Percentiles rank a stretch among this genome's conserved stretches.
These are phyloP conservation scores for Tachuris rubrigastra DNA, from an alignment of 2,113 vertebrate genomes.

Conservation along the genomic window DNA sequence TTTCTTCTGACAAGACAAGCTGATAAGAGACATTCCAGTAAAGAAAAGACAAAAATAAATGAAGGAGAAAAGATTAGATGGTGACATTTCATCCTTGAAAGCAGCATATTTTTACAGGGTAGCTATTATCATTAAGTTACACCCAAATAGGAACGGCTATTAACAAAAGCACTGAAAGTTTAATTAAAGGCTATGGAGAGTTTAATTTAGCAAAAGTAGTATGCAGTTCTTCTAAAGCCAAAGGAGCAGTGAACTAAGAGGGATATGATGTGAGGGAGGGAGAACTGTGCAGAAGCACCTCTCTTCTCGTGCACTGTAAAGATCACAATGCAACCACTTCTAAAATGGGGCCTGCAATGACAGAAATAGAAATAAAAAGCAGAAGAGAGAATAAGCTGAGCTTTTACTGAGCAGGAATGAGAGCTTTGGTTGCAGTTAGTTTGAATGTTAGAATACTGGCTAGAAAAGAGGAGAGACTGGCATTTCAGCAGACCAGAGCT, in stretches of 20 bases:
- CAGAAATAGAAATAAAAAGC: slow-evolving; percentile 3
- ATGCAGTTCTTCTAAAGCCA: not conserved
- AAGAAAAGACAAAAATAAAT: slow-evolving; percentile 5
- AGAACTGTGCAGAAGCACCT: not conserved
- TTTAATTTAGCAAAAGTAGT: not conserved
- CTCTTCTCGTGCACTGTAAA: not conserved
- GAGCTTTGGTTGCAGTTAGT: not conserved
- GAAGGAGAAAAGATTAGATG: not conserved
- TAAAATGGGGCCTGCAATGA: not conserved
- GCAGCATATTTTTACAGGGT: not conserved
- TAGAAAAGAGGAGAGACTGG: not conserved
- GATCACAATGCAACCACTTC: not conserved
- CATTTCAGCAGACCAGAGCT: not conserved
- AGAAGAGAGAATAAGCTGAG: not conserved
- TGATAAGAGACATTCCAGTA: slow-evolving; percentile 40
- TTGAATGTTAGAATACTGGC: not conserved
- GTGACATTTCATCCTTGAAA: slow-evolving; percentile 6
- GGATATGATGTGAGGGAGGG: not conserved
- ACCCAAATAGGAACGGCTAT: slow-evolving; percentile 4
- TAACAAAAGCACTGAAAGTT: slow-evolving; percentile 23
- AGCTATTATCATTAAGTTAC: slow-evolving; percentile 29
- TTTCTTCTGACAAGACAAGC: slow-evolving; percentile 45
- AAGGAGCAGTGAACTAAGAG: not conserved
- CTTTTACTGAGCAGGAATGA: not conserved
- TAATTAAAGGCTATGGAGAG: slow-evolving; percentile 23